Conservation (phyloP, 2,888 invertebrate genomes). For the Diabrotica balteata region DNA sequence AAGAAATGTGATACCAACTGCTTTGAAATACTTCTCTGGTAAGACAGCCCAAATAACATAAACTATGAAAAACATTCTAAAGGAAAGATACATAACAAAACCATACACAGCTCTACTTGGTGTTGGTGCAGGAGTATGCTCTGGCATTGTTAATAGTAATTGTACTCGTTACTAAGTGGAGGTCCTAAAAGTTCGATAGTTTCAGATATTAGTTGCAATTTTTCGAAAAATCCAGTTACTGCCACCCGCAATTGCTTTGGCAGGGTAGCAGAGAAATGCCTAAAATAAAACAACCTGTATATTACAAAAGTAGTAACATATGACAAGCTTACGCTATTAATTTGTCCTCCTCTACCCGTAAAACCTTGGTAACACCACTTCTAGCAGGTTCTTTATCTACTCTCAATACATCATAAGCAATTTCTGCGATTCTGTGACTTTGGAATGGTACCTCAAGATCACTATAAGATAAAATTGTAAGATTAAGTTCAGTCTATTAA, state of each 20-base stretch:
- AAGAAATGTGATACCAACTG: slow-evolving; percentile 80
- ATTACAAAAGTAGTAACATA: slow-evolving; percentile 10
- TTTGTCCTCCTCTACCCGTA: slow-evolving; percentile 67
- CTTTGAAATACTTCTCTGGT: slow-evolving; percentile 74
- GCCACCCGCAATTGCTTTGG: slow-evolving; percentile 79
- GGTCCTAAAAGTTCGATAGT: slow-evolving; percentile 76
- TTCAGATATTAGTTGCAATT: slow-evolving; percentile 75
- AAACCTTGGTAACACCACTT: slow-evolving; percentile 72
- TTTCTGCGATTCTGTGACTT: slow-evolving; percentile 71
- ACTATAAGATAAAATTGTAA: slow-evolving; percentile 39
- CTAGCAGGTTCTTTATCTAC: slow-evolving; percentile 88
- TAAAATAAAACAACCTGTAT: slow-evolving; percentile 50
- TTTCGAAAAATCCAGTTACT: slow-evolving; percentile 81
- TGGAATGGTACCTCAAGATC: slow-evolving; percentile 72
- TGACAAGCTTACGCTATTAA: slow-evolving; percentile 71
- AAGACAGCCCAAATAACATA: slow-evolving; percentile 88
- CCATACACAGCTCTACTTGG: slow-evolving; percentile 93
- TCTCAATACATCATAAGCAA: slow-evolving; percentile 79
- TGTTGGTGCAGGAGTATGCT: slow-evolving; percentile 91
- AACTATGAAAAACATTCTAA: slow-evolving; percentile 73
- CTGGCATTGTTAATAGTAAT: slow-evolving; percentile 69
- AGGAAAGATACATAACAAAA: slow-evolving; percentile 86
- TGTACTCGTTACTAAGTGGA: slow-evolving; percentile 57
- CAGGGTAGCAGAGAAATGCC: slow-evolving; percentile 71
- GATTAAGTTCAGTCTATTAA: not conserved